Conservation (phyloP, 2,797 vertebrate genomes). For the Thaleichthys pacificus region DNA sequence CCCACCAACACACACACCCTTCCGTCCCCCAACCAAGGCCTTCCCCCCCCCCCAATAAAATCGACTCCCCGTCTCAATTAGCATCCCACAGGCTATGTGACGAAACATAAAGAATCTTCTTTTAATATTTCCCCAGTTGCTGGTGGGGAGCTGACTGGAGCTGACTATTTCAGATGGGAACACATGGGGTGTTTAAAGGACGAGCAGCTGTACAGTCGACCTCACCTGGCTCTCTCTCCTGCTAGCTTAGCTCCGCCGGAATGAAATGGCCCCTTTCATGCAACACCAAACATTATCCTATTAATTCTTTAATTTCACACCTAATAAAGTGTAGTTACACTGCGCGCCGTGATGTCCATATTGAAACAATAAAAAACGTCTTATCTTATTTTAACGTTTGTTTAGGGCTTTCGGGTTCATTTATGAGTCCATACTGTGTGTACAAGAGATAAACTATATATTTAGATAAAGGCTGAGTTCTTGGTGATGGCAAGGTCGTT, state of each 20-base stretch:
- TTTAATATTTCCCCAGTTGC: constrained; percentile 67
- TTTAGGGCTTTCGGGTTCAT: constrained; percentile 49
- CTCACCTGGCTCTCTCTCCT: constrained; percentile 44
- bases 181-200: constrained; percentile 45
- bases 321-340: constrained; percentile 72
- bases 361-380: constrained; percentile 56
- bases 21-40: background rate
- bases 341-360: constrained; percentile 45
- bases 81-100: constrained; percentile 59
- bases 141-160: constrained; percentile 48
- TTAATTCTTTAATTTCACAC: constrained; percentile 78
- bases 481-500: constrained; percentile 39
- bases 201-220: constrained; percentile 8
- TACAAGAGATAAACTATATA: constrained; percentile 38
- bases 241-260: constrained; percentile 26
- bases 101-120: constrained; percentile 53
- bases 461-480: constrained; percentile 41
- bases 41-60: constrained; percentile 36
- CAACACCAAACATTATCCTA: constrained; percentile 56
- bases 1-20: too few relatives aligned
- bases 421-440: constrained; percentile 36
- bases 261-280: constrained; percentile 47
- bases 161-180: constrained; percentile 40
- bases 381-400: constrained; percentile 57
- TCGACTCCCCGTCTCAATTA: constrained; percentile 60